These are phyloP conservation scores for Yponomeuta malinellus DNA, from an alignment of 2,888 invertebrate genomes.

Conservation along the genomic window DNA sequence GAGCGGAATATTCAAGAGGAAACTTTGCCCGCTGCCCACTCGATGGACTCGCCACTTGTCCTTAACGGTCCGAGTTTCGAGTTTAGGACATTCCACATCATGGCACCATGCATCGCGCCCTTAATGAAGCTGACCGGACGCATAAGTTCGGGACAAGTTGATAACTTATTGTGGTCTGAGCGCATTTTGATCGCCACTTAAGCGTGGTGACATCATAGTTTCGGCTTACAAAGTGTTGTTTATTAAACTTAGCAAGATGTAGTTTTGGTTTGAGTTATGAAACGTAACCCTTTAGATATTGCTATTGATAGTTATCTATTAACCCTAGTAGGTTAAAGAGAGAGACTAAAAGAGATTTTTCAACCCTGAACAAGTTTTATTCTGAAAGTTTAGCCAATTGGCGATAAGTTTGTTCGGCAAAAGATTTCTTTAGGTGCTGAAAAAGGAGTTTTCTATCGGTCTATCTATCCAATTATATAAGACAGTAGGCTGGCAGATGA, in stretches of 20 bases:
- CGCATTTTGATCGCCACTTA: slow-evolving; percentile 66
- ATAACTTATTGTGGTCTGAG: slow-evolving; percentile 65
- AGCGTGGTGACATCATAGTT: slow-evolving; percentile 54
- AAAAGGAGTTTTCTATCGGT: neutral
- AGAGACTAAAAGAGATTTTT: too few relatives aligned
- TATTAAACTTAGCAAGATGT: neutral
- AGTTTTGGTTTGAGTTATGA: neutral
- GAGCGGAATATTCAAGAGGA: slow-evolving; percentile 68
- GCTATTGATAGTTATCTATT: neutral
- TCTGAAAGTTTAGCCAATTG: too few relatives aligned
- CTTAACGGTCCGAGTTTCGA: slow-evolving; percentile 57
- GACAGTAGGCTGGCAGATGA: slow-evolving; percentile 26
- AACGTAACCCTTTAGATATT: neutral
- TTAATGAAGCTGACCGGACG: slow-evolving; percentile 61
- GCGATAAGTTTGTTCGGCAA: too few relatives aligned
- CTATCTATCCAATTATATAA: neutral
- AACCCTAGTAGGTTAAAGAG: too few relatives aligned
- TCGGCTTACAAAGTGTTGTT: slow-evolving; percentile 4
- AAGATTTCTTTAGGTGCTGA: too few relatives aligned
- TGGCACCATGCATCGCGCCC: slow-evolving; percentile 58
- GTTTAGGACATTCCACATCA: slow-evolving; percentile 46
- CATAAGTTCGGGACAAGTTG: slow-evolving; percentile 51
- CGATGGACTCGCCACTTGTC: slow-evolving; percentile 51
- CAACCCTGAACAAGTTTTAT: too few relatives aligned
- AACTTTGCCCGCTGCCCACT: slow-evolving; percentile 55